Conservation (phyloP, 2,797 vertebrate genomes). For the Threskiornis aethiopicus region DNA sequence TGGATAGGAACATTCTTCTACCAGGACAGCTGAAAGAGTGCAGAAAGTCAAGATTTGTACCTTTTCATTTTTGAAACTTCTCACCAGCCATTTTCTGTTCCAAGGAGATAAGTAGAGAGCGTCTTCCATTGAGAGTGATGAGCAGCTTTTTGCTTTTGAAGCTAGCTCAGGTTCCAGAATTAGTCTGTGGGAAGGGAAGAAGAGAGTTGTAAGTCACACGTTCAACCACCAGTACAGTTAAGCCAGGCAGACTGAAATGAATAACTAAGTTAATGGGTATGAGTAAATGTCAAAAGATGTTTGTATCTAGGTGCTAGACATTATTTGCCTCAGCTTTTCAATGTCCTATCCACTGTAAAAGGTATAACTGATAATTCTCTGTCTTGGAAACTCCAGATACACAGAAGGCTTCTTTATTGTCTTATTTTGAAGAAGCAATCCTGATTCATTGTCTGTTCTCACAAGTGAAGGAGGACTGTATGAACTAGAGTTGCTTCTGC, state of each 20-base stretch:
- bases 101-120: background rate
- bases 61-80: background rate
- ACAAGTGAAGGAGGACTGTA: background rate
- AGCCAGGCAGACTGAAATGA: background rate
- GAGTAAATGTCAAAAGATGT: background rate
- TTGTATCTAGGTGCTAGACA: background rate
- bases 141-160: background rate
- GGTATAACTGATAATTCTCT: background rate
- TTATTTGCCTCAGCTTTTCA: background rate
- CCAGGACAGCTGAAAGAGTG: background rate
- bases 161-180: background rate
- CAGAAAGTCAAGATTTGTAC: background rate
- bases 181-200: background rate
- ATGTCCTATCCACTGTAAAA: background rate
- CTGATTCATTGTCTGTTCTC: background rate
- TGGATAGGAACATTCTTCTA: background rate
- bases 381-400: background rate
- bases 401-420: background rate
- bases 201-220: background rate
- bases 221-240: background rate
- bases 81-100: background rate
- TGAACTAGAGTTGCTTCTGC: background rate
- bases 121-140: background rate
- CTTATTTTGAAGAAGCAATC: background rate
- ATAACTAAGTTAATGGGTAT: background rate